Base-by-base conservation (phyloP, 2,888 invertebrate genomes). In the Ashinkailepas kermadecensis region DNA sequence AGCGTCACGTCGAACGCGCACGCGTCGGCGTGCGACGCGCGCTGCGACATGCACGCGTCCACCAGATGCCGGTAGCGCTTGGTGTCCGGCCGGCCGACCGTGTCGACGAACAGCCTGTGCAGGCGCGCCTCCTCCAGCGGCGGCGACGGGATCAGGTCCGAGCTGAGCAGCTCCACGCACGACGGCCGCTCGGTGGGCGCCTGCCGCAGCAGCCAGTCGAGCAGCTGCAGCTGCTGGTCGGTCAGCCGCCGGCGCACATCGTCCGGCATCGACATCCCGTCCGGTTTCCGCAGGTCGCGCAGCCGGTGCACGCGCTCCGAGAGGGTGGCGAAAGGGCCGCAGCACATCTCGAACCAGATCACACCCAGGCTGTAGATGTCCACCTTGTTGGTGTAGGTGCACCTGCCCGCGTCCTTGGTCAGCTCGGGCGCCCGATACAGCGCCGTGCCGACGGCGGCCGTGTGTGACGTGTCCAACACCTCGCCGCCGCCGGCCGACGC, bases 391-490 rank as follows among this genome's bases (percentile, higher is more conserved):
- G 83, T 95, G 84, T 89, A 89, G 87, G 94, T 94, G 56, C 93
- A 92, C 87, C 93, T 94, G 0, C 90, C 90, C 0, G 91, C 90
- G 57, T 91, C 90, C 39, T 91, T 91, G 0, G 91, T 91, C 1
- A 99, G 89, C 87, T 99, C 99, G 0, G 99, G 99, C 0, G 98
- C 97, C 80, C 95, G 94, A 88, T 99, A 99, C 0, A 97, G 89
- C 0, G 95, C 94, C 58, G 99, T 99, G 57, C 99, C 99, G 54
- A 99, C 83, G 39, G 82, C 83, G 56, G 82, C 80, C 9, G 83
- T 81, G 62, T 82, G 70, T 15, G 82, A 80, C 57, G 79, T 81
- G 15, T 81, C 78, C 54, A 81, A 83, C 56, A 80, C 82, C 21
- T 79, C 82, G 10, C 81, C 83, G 39, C 81, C 82, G 10, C 81